Evolutionary conservation across 2,797 vertebrate species (phyloP).

Genomic region (Enteromius anoplus): DNA sequence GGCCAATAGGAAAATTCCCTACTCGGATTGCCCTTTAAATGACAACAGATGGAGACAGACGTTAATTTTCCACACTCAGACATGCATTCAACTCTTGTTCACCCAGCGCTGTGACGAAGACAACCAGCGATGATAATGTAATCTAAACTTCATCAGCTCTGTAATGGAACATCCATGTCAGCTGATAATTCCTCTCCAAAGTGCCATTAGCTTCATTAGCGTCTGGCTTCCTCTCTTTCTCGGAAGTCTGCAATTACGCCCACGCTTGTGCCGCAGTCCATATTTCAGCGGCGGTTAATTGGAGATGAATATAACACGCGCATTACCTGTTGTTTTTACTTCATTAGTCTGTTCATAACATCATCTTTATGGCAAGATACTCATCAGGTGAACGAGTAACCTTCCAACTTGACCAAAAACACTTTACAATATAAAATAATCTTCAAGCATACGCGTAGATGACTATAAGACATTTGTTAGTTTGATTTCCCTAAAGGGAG

Average conservation of each 20-base stretch:
- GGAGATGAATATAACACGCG: background rate
- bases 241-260: constrained; percentile 36
- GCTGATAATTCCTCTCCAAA: constrained; percentile 38
- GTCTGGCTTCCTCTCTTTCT: constrained; percentile 23
- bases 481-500: background rate
- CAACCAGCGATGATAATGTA: constrained; percentile 13
- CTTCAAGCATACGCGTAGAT: background rate
- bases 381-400: background rate
- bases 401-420: background rate
- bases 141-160: constrained; percentile 12
- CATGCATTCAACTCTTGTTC: constrained; percentile 5
- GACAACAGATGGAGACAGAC: constrained; percentile 2
- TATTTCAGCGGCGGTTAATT: constrained; percentile 1
- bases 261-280: constrained; percentile 11
- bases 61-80: background rate
- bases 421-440: background rate
- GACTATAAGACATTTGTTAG: background rate
- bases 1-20: background rate
- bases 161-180: constrained; percentile 49
- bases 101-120: constrained; percentile 17
- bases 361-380: background rate
- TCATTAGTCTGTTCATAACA: background rate
- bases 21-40: background rate
- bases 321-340: constrained; percentile 5
- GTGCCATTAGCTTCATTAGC: constrained; percentile 48